A percentile compares a stretch with the other conserved stretches of the same genome.
phyloP scores from a whole-genome alignment of 2,888 invertebrate species.

The Thecocarcelia acutangulata region DNA sequence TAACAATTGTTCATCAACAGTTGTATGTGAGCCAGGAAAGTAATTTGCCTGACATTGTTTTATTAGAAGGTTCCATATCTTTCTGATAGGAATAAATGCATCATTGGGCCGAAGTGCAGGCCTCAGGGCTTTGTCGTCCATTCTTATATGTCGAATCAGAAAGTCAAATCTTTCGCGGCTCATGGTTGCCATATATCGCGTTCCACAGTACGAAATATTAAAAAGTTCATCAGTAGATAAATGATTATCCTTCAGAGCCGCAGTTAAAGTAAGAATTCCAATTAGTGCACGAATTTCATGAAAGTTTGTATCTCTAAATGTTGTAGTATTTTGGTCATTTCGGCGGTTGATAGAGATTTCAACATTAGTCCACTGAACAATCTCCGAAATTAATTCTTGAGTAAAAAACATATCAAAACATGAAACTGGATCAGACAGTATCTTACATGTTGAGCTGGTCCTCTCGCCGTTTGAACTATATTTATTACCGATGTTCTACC shows the following conservation, averaged over 20 bases:
- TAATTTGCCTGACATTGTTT: constrained; percentile 17
- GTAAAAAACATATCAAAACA: no score
- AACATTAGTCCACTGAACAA: constrained; percentile 17
- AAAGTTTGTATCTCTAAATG: background rate
- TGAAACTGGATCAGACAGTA: no score
- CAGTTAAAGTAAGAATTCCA: constrained; percentile 10
- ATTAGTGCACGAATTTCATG: constrained; percentile 3
- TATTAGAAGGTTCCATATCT: constrained; percentile 14
- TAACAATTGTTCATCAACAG: constrained; percentile 19
- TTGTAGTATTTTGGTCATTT: background rate
- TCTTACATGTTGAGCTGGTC: no score
- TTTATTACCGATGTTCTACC: no score
- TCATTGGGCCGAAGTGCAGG: constrained; percentile 24
- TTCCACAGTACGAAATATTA: background rate
- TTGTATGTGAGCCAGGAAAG: constrained; percentile 17
- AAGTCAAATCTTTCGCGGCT: constrained; percentile 10
- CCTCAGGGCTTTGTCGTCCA: constrained; percentile 35
- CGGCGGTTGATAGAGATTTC: background rate
- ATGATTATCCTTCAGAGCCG: constrained; percentile 7
- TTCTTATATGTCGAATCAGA: constrained; percentile 16
- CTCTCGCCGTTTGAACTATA: no score
- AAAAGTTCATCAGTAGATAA: background rate
- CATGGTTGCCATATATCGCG: background rate
- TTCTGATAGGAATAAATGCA: constrained; percentile 9
- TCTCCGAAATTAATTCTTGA: no score